phyloP scores from a whole-genome alignment of 2,113 vertebrate genomes.

The Passer domesticus region DNA sequence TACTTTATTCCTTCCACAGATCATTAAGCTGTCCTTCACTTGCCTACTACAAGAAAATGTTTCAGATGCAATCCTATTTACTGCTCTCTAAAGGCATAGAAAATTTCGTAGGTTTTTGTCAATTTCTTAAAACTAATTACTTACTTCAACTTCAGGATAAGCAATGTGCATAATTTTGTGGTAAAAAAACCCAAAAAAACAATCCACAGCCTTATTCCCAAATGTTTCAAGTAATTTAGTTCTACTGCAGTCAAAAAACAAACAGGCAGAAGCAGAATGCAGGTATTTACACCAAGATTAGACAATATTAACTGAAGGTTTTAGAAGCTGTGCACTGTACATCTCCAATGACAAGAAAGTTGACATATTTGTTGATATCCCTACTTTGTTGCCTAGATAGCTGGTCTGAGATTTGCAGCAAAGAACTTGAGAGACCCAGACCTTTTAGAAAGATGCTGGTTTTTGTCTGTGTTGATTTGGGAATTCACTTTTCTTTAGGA shows the following conservation, averaged over 20 bases:
- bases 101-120: constrained; percentile 4
- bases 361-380: neutral
- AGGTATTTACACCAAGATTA: neutral
- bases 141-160: constrained; percentile 16
- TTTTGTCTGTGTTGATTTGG: neutral
- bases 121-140: constrained; percentile 51
- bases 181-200: neutral
- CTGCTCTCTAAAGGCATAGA: constrained; percentile 11
- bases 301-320: neutral
- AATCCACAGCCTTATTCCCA: neutral
- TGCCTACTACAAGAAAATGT: constrained; percentile 12
- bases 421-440: neutral
- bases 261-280: neutral
- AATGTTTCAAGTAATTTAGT: neutral
- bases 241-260: neutral
- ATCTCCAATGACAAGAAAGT: neutral
- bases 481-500: neutral
- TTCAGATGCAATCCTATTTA: constrained; percentile 12
- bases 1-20: constrained; percentile 48
- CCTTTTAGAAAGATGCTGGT: accelerated
- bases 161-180: neutral
- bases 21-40: constrained; percentile 62
- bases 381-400: neutral
- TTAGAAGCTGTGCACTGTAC: neutral
- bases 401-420: neutral